These are phyloP conservation scores for Herpailurus yagouaroundi DNA, from an alignment of 2,113 vertebrate species.

Conservation along the genomic window DNA sequence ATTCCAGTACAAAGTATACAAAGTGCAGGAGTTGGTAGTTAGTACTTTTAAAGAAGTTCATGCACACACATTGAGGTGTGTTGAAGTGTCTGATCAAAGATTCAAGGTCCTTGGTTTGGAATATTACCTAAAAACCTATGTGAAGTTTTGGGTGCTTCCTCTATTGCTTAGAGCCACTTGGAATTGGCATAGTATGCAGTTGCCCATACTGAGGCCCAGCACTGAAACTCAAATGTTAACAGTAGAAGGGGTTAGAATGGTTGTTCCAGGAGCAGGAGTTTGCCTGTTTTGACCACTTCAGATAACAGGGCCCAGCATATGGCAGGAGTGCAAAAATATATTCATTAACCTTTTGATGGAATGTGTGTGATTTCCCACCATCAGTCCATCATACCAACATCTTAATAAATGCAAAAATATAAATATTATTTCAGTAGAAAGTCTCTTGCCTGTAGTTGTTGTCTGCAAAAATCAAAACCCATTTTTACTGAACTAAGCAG, in stretches of 20 bases:
- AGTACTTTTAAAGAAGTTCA: not conserved
- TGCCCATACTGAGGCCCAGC: not conserved
- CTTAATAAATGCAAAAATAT: not conserved
- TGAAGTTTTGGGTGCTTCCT: not conserved
- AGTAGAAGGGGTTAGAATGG: not conserved
- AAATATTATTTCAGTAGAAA: not conserved
- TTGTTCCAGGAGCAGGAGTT: not conserved
- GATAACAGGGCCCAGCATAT: not conserved
- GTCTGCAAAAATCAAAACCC: not conserved
- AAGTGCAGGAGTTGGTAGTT: accelerated
- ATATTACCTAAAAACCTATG: no score
- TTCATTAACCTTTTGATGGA: not conserved
- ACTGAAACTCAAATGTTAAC: not conserved
- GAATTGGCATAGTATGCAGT: no score
- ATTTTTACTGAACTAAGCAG: not conserved
- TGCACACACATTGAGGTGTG: accelerated
- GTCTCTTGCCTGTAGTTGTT: not conserved
- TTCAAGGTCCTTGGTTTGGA: not conserved
- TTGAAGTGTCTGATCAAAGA: not conserved
- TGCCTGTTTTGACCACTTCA: not conserved
- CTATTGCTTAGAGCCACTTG: not conserved
- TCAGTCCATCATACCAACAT: not conserved
- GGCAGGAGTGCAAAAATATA: not conserved
- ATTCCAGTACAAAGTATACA: accelerated
- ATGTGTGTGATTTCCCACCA: not conserved